A percentile compares a stretch with the other conserved stretches of the same genome.
Evolutionary conservation across 2,113 vertebrate genomes (phyloP).

Genomic region (Noturus placidus): DNA sequence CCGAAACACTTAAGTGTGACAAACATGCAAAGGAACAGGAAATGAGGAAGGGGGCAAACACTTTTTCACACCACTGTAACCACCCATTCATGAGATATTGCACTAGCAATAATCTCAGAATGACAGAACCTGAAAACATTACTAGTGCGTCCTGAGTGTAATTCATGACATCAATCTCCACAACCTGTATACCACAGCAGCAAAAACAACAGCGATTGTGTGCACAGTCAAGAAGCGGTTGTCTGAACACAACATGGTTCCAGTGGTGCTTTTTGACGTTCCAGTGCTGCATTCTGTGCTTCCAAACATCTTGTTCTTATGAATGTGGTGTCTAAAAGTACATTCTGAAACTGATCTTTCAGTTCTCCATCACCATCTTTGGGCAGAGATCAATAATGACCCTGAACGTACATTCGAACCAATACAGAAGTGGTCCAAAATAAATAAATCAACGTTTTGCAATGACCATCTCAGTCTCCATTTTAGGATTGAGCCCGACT

Average conservation of each 20-base stretch:
- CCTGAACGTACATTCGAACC: background rate
- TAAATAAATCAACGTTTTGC: background rate
- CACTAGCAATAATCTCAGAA: background rate
- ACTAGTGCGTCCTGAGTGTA: background rate
- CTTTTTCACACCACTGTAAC: no score
- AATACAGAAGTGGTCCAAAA: background rate
- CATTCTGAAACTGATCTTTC: background rate
- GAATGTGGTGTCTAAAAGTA: background rate
- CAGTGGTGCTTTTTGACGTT: background rate
- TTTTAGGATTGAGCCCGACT: background rate
- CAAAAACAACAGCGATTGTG: background rate
- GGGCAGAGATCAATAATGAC: background rate
- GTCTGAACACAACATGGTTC: background rate
- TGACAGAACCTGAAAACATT: background rate
- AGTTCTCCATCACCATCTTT: background rate
- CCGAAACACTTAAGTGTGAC: no score
- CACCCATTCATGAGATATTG: background rate
- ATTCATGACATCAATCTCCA: no score
- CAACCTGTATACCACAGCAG: background rate
- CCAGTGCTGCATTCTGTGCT: background rate
- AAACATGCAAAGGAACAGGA: no score
- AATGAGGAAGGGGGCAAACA: no score
- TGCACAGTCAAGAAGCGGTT: background rate
- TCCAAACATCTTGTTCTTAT: background rate
- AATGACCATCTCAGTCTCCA: background rate